Evolutionary conservation across 2,888 invertebrate genomes (phyloP).

Genomic region (Carcina quercana): DNA sequence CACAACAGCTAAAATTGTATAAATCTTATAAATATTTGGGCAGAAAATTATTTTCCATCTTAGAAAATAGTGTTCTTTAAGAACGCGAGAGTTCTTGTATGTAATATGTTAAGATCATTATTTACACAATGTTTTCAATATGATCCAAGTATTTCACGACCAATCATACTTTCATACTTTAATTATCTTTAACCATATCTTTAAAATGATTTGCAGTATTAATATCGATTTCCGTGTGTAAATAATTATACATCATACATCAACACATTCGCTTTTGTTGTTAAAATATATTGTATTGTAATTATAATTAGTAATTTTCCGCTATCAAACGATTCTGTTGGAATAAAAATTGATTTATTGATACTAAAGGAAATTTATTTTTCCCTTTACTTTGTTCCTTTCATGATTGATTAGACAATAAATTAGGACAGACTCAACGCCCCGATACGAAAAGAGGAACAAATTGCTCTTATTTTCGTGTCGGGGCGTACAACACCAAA

Average conservation of each 20-base stretch:
- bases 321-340: conserved; percentile 48
- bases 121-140: no score
- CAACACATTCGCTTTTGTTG: conserved; percentile 44
- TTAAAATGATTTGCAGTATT: conserved; percentile 25
- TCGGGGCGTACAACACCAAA: no score
- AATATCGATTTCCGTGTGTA: conserved; percentile 33
- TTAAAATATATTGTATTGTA: conserved; percentile 46
- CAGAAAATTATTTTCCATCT: no score
- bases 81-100: no score
- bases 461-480: no score
- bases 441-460: no score
- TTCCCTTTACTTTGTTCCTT: not conserved
- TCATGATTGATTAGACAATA: not conserved
- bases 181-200: conserved; percentile 10
- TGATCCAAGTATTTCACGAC: not conserved
- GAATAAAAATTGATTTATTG: conserved; percentile 33
- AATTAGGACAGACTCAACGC: no score
- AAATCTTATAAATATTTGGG: no score
- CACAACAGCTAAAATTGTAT: no score
- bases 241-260: conserved; percentile 31
- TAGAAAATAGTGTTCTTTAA: no score
- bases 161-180: conserved; percentile 2
- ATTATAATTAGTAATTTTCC: conserved; percentile 38
- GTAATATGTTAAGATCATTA: no score
- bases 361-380: not conserved